Percentiles rank a stretch among this genome's conserved stretches.
Conservation (phyloP, 2,113 vertebrate genomes). For the Ictalurus furcatus region DNA sequence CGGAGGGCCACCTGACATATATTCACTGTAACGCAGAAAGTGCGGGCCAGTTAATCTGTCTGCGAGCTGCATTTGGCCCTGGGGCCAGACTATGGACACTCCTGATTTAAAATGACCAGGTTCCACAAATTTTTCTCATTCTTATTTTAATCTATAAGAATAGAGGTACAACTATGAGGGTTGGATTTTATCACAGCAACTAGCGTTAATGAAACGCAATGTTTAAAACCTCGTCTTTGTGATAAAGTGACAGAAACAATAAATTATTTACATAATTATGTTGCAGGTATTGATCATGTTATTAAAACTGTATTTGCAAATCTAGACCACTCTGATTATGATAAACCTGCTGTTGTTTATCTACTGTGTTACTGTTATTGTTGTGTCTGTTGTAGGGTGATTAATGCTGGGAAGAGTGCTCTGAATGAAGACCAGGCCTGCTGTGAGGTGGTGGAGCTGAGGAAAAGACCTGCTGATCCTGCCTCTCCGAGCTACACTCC, state of each 20-base stretch:
- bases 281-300: neutral
- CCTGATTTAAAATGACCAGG: neutral
- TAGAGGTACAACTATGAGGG: neutral
- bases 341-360: neutral
- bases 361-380: neutral
- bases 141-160: neutral
- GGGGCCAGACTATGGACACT: neutral
- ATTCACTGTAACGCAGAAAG: neutral
- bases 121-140: neutral
- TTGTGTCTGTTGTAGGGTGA: conserved; percentile 77
- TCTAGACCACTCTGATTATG: neutral
- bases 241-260: neutral
- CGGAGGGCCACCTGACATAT: neutral
- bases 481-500: conserved; percentile 81
- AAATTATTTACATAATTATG: neutral
- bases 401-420: conserved; percentile 95
- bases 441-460: conserved; percentile 90
- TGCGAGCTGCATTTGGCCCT: neutral
- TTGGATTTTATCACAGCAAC: neutral
- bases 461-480: conserved; percentile 76
- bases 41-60: neutral
- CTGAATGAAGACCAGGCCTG: conserved; percentile 98
- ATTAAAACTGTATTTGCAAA: neutral
- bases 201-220: neutral
- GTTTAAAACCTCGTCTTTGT: neutral